Evolutionary conservation across 1,140 invertebrate genomes (phyloP).

Genomic region (Ditylenchus dipsaci): DNA sequence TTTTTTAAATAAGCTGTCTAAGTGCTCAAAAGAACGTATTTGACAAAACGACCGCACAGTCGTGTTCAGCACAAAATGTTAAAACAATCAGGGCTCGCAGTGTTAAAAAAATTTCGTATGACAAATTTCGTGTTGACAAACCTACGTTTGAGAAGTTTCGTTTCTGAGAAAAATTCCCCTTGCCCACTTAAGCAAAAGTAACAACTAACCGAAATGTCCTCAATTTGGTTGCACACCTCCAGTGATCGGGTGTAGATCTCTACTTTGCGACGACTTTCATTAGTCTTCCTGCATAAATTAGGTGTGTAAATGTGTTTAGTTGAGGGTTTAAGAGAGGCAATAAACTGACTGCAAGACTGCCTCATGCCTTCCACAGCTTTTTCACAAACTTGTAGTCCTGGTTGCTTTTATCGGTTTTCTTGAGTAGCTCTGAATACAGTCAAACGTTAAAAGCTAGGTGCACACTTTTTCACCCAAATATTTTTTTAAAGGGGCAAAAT

Average conservation of each 20-base stretch:
- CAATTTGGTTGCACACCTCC: constrained; percentile 36
- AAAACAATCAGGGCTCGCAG: background rate
- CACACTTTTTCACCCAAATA: too few relatives aligned
- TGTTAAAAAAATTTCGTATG: background rate
- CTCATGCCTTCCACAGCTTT: constrained; percentile 17
- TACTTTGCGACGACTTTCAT: constrained; percentile 27
- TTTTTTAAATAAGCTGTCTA: too few relatives aligned
- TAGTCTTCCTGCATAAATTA: constrained; percentile 29
- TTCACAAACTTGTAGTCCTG: constrained; percentile 16
- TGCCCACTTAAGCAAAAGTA: too few relatives aligned
- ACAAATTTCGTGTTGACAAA: too few relatives aligned
- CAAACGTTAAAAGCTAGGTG: too few relatives aligned
- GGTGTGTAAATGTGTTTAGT: background rate
- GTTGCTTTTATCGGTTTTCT: constrained; percentile 33
- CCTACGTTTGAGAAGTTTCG: too few relatives aligned
- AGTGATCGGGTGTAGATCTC: constrained; percentile 27
- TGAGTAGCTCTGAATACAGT: constrained; percentile 28
- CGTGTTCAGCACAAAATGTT: too few relatives aligned
- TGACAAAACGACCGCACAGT: too few relatives aligned
- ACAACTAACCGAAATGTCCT: constrained; percentile 25
- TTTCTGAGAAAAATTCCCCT: too few relatives aligned
- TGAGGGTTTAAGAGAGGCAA: background rate
- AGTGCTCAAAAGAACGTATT: too few relatives aligned
- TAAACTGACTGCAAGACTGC: constrained; percentile 22
- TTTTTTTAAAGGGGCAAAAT: too few relatives aligned